Conservation (phyloP, 2,113 vertebrate species). For the Amblyopsis rosae region DNA sequence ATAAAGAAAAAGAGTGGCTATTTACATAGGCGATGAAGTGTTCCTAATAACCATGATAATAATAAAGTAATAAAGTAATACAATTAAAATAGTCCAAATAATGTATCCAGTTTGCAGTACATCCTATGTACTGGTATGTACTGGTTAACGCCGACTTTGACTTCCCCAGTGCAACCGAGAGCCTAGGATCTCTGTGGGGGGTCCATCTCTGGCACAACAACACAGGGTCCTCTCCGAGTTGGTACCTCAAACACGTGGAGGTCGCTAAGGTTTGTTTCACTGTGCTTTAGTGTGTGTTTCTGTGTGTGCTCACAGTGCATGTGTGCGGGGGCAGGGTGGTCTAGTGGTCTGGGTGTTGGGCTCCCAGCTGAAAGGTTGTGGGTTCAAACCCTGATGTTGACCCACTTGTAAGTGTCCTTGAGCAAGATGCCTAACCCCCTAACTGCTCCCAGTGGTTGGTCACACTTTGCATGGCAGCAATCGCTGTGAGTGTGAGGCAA, state of each 20-base stretch:
- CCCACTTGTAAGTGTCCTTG: too few species aligned
- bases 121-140: neutral
- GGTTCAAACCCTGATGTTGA: too few species aligned
- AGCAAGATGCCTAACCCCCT: too few species aligned
- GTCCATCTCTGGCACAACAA: slow-evolving; percentile 83
- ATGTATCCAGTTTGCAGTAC: neutral
- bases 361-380: too few species aligned
- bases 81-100: neutral
- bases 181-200: slow-evolving; percentile 75
- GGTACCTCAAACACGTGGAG: slow-evolving; percentile 78
- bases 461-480: too few species aligned
- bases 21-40: neutral
- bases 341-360: too few species aligned
- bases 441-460: too few species aligned
- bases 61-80: neutral
- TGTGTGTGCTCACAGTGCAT: neutral
- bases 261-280: slow-evolving; percentile 68
- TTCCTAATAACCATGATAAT: neutral
- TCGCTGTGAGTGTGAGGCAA: too few species aligned
- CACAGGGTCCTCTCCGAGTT: slow-evolving; percentile 73
- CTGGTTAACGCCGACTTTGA: neutral
- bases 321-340: too few species aligned
- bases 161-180: slow-evolving; percentile 67
- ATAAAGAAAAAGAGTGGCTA: neutral
- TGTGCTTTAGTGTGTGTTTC: neutral